Conservation (phyloP, 2,888 invertebrate genomes). For the Calameuta filiformis region DNA sequence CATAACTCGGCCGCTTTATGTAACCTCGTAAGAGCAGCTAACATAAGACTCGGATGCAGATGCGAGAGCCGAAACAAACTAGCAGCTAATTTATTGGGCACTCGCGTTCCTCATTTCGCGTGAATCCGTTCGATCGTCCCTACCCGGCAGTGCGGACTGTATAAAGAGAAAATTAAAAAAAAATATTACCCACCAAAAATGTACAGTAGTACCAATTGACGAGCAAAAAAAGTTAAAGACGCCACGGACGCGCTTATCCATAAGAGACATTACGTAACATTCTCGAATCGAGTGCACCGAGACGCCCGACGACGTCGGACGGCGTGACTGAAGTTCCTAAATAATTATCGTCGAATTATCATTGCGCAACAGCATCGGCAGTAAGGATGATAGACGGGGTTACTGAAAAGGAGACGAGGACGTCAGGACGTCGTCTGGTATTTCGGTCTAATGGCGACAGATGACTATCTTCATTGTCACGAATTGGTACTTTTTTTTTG, state of each 20-base stretch:
- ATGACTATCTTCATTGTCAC: slow-evolving; percentile 33
- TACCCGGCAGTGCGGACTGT: not conserved
- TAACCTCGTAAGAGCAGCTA: not conserved
- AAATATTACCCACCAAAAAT: not conserved
- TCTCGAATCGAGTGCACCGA: not conserved
- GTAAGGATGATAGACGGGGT: not conserved
- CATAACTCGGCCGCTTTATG: not conserved
- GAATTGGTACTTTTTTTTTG: slow-evolving; percentile 21
- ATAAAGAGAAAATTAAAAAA: not conserved
- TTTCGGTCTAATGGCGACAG: slow-evolving; percentile 18
- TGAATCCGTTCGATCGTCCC: not conserved
- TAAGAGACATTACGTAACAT: not conserved
- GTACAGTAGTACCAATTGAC: not conserved
- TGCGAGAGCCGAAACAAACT: not conserved
- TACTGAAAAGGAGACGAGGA: not conserved
- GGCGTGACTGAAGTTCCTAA: not conserved
- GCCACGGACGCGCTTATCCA: not conserved
- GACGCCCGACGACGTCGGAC: not conserved
- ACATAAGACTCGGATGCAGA: not conserved
- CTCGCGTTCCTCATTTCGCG: not conserved
- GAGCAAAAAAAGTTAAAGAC: not conserved
- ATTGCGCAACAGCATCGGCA: slow-evolving; percentile 8
- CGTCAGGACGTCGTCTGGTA: slow-evolving; percentile 4
- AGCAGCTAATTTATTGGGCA: not conserved
- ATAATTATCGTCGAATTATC: not conserved